Percentiles rank a stretch among this genome's conserved stretches.
Evolutionary conservation across 2,113 vertebrate genomes (phyloP).

Genomic region (Sander vitreus): DNA sequence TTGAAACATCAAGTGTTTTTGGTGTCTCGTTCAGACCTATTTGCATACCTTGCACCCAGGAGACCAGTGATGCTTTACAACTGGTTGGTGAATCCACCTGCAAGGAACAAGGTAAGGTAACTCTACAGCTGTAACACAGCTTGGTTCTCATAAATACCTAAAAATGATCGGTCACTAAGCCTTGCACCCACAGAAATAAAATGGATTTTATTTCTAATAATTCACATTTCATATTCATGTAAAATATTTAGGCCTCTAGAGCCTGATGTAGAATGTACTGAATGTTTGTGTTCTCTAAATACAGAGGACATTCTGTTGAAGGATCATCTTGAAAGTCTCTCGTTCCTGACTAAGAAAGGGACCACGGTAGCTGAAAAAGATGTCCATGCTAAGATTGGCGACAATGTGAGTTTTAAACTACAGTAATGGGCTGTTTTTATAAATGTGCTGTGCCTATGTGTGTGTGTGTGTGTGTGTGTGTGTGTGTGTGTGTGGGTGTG

Average conservation of each 20-base stretch:
- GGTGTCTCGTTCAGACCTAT: slow-evolving; percentile 74
- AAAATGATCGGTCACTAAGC: too few relatives aligned
- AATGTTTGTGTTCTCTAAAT: slow-evolving; percentile 34
- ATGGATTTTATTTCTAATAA: too few relatives aligned
- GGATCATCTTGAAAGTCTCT: slow-evolving; percentile 56
- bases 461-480: too few relatives aligned
- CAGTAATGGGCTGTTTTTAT: too few relatives aligned
- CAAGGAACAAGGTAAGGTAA: slow-evolving; percentile 73
- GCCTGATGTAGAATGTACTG: not conserved
- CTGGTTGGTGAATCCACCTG: slow-evolving; percentile 64
- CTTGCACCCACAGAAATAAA: too few relatives aligned
- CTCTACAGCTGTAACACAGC: not conserved
- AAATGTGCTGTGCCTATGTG: not conserved
- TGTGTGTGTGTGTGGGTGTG: too few relatives aligned
- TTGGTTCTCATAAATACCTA: too few relatives aligned
- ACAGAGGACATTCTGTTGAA: slow-evolving; percentile 76
- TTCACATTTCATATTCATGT: not conserved
- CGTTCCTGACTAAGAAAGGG: slow-evolving; percentile 57
- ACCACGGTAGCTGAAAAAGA: rapidly evolving
- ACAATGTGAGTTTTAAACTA: slow-evolving; percentile 68
- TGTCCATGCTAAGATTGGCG: slow-evolving; percentile 63
- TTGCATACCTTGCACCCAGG: slow-evolving; percentile 83
- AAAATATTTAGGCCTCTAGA: not conserved
- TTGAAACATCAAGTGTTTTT: not conserved
- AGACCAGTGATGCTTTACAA: slow-evolving; percentile 76